phyloP scores from a whole-genome alignment of 2,797 vertebrate species.

The Eospalax fontanierii region DNA sequence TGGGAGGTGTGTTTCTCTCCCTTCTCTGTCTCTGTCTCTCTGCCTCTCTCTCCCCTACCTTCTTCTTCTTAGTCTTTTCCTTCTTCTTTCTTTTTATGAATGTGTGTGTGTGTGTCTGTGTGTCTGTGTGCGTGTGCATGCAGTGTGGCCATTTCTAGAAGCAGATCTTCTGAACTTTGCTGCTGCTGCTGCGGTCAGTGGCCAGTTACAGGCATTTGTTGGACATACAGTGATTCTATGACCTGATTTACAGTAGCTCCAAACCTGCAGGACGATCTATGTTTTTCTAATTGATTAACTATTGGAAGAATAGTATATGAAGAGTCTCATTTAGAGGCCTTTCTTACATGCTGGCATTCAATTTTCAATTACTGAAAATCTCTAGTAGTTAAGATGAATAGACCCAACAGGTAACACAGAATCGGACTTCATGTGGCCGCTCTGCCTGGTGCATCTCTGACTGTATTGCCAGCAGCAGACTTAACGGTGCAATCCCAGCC shows the following conservation, averaged over 20 bases:
- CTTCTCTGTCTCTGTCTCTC: conserved; percentile 57
- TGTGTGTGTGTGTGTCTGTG: conserved; percentile 63
- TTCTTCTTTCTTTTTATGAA: conserved; percentile 83
- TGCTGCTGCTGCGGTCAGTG: conserved; percentile 70
- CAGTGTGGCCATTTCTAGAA: conserved; percentile 84
- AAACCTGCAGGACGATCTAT: conserved; percentile 40
- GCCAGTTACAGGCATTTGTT: conserved; percentile 82
- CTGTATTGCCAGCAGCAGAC: neutral
- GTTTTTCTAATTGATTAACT: conserved; percentile 70
- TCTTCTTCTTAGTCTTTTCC: conserved; percentile 57
- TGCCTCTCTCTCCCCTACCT: conserved; percentile 27
- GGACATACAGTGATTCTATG: neutral
- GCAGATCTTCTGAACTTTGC: conserved; percentile 87
- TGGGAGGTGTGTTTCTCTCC: conserved; percentile 81
- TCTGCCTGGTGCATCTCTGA: neutral
- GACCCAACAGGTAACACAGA: conserved; percentile 50
- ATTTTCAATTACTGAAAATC: conserved; percentile 64
- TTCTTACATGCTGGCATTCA: conserved; percentile 32
- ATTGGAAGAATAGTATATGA: conserved; percentile 25
- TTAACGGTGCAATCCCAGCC: neutral
- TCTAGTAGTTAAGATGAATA: conserved; percentile 41
- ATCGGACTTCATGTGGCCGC: neutral
- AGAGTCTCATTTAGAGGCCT: conserved; percentile 57
- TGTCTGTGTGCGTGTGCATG: conserved; percentile 67
- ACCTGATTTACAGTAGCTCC: conserved; percentile 7